Base-by-base conservation (phyloP, 2,888 invertebrate genomes). In the Xylocampa areola region DNA sequence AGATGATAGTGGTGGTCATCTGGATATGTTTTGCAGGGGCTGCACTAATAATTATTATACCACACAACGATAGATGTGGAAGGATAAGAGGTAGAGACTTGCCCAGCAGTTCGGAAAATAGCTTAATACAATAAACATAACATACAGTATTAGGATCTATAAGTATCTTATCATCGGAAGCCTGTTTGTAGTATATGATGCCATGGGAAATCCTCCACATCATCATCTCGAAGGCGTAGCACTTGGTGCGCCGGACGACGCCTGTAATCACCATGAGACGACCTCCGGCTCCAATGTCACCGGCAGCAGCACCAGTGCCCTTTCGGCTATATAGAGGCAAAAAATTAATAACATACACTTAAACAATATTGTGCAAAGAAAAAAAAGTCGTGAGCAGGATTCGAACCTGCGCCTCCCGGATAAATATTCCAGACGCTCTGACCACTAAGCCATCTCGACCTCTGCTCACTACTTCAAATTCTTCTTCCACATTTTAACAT, bases 181-280 rank as follows among this genome's bases (percentile, higher is more conserved):
- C 96, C 80, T 97, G 96, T 23, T 97, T 95, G 52, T 98, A 94
- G 84, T 97, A 98, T 3, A 98, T 97, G 79, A 98, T 98, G 32
- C 98, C 98, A 41, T 97, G 83, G 0, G 90, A 88, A 7, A 93
- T 76, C 14, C 93, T 84, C 92, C 92, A 94, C 7, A 93, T 63
- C 89, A 94, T 89, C 52, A 82, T 82, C 61, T 93, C 89, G 35
- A 94, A 91, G 4, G 83, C 72, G 37, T 76, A 86, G 35, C 82
- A 67, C 36, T 79, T 81, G 10, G 39, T 66, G 4, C 92, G 81
- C 4, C 68, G 75, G 3, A 94, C 85, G 0, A 90, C 86, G 0
- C 93, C 93, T 0, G 91, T 85, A 35, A 85, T 76, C 0, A 92
- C 80, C 7, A 77, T 49, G 4, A 96, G 77, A 0, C 81, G 81